Percentiles rank a stretch among this genome's conserved stretches.
phyloP scores from a whole-genome alignment of 2,888 invertebrate species.

The Copidosoma aretas region DNA sequence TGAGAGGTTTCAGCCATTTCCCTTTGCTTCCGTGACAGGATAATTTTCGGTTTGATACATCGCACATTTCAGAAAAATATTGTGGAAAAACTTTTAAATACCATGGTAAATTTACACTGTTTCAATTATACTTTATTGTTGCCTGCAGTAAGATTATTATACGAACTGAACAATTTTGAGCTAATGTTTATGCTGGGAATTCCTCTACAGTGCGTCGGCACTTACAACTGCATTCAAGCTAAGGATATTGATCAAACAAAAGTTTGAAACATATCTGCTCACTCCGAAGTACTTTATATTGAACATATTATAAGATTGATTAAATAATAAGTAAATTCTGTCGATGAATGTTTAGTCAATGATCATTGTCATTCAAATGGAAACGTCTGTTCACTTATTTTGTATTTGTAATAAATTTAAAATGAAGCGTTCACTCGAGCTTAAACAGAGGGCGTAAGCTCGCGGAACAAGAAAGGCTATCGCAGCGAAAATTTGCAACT shows the following conservation, averaged over 20 bases:
- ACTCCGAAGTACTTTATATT: background rate
- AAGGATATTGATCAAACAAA: constrained; percentile 31
- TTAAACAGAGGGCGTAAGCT: background rate
- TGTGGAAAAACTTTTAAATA: background rate
- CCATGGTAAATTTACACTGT: background rate
- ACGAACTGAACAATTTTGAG: background rate
- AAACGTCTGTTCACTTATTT: no score
- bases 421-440: no score
- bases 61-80: constrained; percentile 16
- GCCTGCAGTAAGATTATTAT: background rate
- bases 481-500: background rate
- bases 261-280: no score
- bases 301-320: no score
- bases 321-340: background rate
- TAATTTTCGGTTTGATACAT: background rate
- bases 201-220: constrained; percentile 13
- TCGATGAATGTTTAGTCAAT: background rate
- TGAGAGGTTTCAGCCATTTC: constrained; percentile 5
- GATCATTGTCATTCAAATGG: no score
- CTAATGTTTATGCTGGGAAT: background rate
- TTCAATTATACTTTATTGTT: background rate
- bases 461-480: background rate
- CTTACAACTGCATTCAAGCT: constrained; percentile 15
- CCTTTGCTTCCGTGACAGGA: background rate
- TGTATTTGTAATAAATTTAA: no score